Base-by-base conservation (phyloP, 2,888 invertebrate species). In the Chalcosyrphus nemorum region DNA sequence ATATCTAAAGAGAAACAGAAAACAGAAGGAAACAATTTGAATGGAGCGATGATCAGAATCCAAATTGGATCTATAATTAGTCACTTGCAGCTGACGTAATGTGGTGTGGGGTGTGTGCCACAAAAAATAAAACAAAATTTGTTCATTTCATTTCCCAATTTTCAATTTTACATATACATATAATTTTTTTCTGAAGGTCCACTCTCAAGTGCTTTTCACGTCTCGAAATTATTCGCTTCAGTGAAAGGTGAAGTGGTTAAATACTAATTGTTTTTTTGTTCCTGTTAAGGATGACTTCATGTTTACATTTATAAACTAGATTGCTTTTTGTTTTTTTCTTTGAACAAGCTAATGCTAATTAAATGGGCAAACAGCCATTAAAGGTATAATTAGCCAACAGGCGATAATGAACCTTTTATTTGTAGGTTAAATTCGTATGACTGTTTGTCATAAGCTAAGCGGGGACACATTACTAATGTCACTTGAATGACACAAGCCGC, bases 51-150 rank as follows among this genome's bases (percentile, higher is more conserved):
- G 68, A 68, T 82, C 61, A 29, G 47, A 52, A 63, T 68, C 21
- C 13, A 7, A 70, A 32, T 57, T 50, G 17, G 24, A 68, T 72
- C 81, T 82, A 82, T 66, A 61, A 38, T 66, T 82, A 82, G 66
- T 54, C 29, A 7, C 43, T 13, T 15, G 50, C 9, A 13, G 70
- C 57, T 80, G 82, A 84, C 72, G 78, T 63, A 84, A 80, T 74
- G 45, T 17, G 24, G 32, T 71, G 47, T 63, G 63, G 76, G 77
- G 77, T 54, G 61, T 66, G 38, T 45, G 68, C n/a, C 52, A 13
- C 35, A 38, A 66, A 54, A 45, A 41, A 29, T 29, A 11, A 24
- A 24, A 24, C 24, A 9, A 54, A 59, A 66, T 52, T 45, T 17
- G 4, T 47, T 63, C n/a, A n/a, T n/a, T 21, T 19, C 19, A n/a